Evolutionary conservation across 1,140 invertebrate genomes (phyloP).

Genomic region (Micrasema longulum): DNA sequence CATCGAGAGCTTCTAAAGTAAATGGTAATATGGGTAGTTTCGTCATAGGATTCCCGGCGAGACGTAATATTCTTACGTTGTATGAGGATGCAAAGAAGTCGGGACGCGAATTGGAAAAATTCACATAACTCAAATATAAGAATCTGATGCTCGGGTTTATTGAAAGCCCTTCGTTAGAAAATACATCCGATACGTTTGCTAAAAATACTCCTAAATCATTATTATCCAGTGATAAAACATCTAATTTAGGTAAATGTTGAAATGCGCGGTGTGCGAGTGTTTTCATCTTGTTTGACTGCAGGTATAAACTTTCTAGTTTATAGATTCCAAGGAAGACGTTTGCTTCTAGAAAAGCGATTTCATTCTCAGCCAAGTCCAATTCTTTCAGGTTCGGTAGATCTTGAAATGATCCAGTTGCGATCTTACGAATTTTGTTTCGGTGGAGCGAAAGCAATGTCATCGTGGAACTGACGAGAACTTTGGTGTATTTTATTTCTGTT

Average conservation of each 20-base stretch:
- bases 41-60: slow-evolving; percentile 61
- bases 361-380: slow-evolving; percentile 69
- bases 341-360: slow-evolving; percentile 61
- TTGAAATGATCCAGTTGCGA: slow-evolving; percentile 60
- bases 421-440: slow-evolving; percentile 62
- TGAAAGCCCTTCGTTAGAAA: slow-evolving; percentile 59
- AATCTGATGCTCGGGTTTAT: slow-evolving; percentile 59
- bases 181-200: slow-evolving; percentile 51
- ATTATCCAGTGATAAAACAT: slow-evolving; percentile 63
- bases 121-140: slow-evolving; percentile 60
- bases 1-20: slow-evolving; percentile 62
- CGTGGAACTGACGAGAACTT: slow-evolving; percentile 28
- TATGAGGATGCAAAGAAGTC: slow-evolving; percentile 63
- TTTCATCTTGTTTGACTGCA: slow-evolving; percentile 67
- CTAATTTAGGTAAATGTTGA: slow-evolving; percentile 62
- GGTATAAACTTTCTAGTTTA: slow-evolving; percentile 67
- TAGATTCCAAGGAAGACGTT: slow-evolving; percentile 63
- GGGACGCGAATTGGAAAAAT: slow-evolving; percentile 58
- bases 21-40: slow-evolving; percentile 62
- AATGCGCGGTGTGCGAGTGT: slow-evolving; percentile 62
- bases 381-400: slow-evolving; percentile 63
- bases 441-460: slow-evolving; percentile 57
- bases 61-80: slow-evolving; percentile 58
- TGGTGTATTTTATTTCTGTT: slow-evolving; percentile 35
- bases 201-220: slow-evolving; percentile 59